Evolutionary conservation across 2,113 vertebrate species (phyloP).

Genomic region (Rhinoderma darwinii): DNA sequence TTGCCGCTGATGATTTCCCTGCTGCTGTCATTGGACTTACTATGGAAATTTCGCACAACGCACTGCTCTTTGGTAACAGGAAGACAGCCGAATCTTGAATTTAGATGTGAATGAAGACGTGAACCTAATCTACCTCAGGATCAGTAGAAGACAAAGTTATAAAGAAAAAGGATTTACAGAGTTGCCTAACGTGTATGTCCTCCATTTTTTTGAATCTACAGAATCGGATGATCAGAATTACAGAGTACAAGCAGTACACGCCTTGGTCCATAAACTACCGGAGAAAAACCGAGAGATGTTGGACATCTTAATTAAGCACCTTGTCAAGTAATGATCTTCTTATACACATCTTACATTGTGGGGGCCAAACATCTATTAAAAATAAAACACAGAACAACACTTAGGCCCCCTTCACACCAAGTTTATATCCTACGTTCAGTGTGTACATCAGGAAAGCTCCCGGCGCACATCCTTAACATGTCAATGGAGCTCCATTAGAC

Average conservation of each 20-base stretch:
- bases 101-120: not conserved
- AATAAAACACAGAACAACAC: too few species aligned
- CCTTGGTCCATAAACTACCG: slow-evolving; percentile 88
- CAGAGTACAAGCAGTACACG: slow-evolving; percentile 91
- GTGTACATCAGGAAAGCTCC: too few species aligned
- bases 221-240: slow-evolving; percentile 97
- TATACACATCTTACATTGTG: not conserved
- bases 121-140: not conserved
- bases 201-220: slow-evolving; percentile 64
- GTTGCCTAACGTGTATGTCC: too few species aligned
- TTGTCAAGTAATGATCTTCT: slow-evolving; percentile 81
- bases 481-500: too few species aligned
- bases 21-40: not conserved
- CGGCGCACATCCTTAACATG: too few species aligned
- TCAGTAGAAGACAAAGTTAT: not conserved
- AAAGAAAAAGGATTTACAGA: not conserved
- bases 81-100: too few species aligned
- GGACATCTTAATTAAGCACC: slow-evolving; percentile 92
- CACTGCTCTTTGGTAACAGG: too few species aligned
- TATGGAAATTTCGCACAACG: too few species aligned
- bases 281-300: slow-evolving; percentile 95
- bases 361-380: not conserved
- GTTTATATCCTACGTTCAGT: too few species aligned
- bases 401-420: too few species aligned
- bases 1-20: too few species aligned